A percentile compares a stretch with the other conserved stretches of the same genome.
These are phyloP conservation scores for Linepithema humile DNA, from an alignment of 1,140 invertebrate species.

Conservation along the genomic window DNA sequence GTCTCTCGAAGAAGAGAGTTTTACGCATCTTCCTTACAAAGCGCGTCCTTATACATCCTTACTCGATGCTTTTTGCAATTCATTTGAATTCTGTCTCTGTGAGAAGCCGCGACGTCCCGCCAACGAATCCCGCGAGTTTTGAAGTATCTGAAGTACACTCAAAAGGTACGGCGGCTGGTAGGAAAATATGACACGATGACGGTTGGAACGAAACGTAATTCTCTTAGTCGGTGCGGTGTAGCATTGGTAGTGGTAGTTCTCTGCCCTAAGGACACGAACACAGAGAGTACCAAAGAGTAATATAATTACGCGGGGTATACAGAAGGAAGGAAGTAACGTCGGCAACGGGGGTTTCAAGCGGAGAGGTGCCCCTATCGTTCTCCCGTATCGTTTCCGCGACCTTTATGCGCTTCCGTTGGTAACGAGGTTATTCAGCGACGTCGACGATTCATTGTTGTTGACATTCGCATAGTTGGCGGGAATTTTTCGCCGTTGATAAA, in stretches of 20 bases:
- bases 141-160: constrained; percentile 35
- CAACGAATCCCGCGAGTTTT: constrained; percentile 22
- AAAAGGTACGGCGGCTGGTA: constrained; percentile 9
- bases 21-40: background rate
- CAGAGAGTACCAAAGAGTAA: constrained; percentile 68
- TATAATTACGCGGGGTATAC: constrained; percentile 66
- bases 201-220: constrained; percentile 63
- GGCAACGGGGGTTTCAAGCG: constrained; percentile 34
- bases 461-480: constrained; percentile 34
- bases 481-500: constrained; percentile 60
- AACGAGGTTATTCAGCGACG: constrained; percentile 64
- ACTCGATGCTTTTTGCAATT: constrained; percentile 34
- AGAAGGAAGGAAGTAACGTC: constrained; percentile 60
- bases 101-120: constrained; percentile 3
- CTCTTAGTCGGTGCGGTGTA: constrained; percentile 7
- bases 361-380: constrained; percentile 51
- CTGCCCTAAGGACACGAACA: constrained; percentile 45
- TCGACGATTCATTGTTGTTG: constrained; percentile 66
- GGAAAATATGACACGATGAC: constrained; percentile 50
- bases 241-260: constrained; percentile 31
- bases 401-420: constrained; percentile 58
- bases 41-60: background rate
- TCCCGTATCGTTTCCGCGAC: constrained; percentile 51
- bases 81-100: background rate
- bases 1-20: background rate